Evolutionary conservation across 2,888 invertebrate genomes (phyloP), one percentile per base, ranked within the genome.

Genomic region (Sepioteuthis lessoniana): DNA sequence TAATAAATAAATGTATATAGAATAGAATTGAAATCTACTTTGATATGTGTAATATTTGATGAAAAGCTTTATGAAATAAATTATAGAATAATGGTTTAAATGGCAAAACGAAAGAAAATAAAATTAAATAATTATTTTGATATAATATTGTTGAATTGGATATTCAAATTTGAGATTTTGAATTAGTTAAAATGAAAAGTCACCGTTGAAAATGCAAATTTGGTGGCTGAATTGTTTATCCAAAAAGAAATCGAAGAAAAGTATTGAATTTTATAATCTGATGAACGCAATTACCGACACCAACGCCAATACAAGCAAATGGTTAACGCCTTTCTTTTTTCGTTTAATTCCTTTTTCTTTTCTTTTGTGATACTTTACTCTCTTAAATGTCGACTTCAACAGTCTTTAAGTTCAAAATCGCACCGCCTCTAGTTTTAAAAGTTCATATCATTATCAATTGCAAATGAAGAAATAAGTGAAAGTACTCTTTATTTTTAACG

Each of bases 281-380:
- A 25, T 25, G 25, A 4, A 55, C 55, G 21, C 21, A 25, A 25
- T 55, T 25, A 7, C 55, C 7, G 21, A 21, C 4, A 25, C 21
- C 21, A 5, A 25, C 55, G 25, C 25, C 25, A 25, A 55, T 7
- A 3, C 5, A 21, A 25, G 55, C 7, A 55, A 25, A 25, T n/a
- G n/a, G n/a, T n/a, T n/a, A 50, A 19, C 0, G 5, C 4, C 3
- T 4, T 25, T 55, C 0, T 28, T 21, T 0, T 25, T 21, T 25
- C 7, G 5, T 4, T 55, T 25, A 1, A 0, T 25, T 2, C 25
- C 25, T 25, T 21, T 55, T 2, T 55, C 16, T 16, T 47, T 47
- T 13, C 25, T 55, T 55, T 25, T 55, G 0, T 25, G n/a, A n/a
- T n/a, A n/a, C 42, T 42, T 3, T 42, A 42, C 7, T 42, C 42